Base-by-base conservation (phyloP, 2,888 invertebrate genomes). In the Tinea pellionella region DNA sequence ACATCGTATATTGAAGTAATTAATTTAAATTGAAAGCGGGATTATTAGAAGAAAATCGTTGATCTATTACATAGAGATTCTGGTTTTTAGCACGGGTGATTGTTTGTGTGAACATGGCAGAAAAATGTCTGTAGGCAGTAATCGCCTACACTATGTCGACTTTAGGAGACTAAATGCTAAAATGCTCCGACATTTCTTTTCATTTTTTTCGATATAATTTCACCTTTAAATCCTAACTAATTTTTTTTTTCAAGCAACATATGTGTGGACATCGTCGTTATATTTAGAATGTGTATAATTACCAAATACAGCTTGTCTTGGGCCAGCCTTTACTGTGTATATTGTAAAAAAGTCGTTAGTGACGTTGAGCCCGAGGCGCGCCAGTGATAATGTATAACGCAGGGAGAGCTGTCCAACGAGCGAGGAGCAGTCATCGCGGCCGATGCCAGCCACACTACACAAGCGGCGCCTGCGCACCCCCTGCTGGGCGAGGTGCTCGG, bases 391-490 rank as follows among this genome's bases (percentile, higher is more conserved):
- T 84, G 72, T 86, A 77, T 86, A 81, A 82, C 85, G 87, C 89
- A 89, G 89, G 89, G 88, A 87, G 85, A 88, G 86, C 78, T 75
- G 86, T 73, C 76, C 65, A 61, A 75, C 69, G 53, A 41, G 59
- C 16, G 84, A 80, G 80, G 84, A 78, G 59, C 61, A 43, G 59
- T 41, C 61, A 77, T 81, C 80, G 65, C 77, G 80, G 2, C 72
- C 74, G 69, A 79, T 80, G 77, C 79, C 79, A 65, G 69, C 79
- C 59, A 89, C 91, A 67, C 88, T 90, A 66, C 92, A 91, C 89
- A 90, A 89, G 87, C 90, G 93, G 81, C 91, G 92, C 72, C 92
- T 94, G 80, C 92, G 93, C 86, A 92, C 93, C 75, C 94, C 94
- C 75, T 91, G 93, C 84, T 94, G 94, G 94, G 92, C 93, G 86